These are phyloP conservation scores for Charina bottae DNA, from an alignment of 2,113 vertebrate genomes.

Conservation along the genomic window DNA sequence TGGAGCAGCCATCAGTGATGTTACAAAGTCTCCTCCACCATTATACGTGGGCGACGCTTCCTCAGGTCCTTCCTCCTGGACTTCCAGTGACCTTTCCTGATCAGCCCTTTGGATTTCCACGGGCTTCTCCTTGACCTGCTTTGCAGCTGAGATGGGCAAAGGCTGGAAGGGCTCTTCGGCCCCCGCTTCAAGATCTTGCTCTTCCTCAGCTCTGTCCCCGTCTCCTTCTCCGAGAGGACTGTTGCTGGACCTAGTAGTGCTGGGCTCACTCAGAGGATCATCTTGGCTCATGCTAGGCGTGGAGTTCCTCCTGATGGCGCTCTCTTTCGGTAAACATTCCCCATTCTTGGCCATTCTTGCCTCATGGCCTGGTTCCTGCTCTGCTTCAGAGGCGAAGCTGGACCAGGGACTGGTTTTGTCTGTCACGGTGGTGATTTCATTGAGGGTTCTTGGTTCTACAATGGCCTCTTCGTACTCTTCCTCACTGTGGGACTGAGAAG, in stretches of 20 bases:
- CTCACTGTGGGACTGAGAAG: constrained; percentile 62
- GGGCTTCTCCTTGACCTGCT: accelerated
- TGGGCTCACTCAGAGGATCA: background rate
- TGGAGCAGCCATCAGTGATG: accelerated
- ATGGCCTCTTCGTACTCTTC: constrained; percentile 90
- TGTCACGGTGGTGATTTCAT: constrained; percentile 86
- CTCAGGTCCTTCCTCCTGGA: accelerated
- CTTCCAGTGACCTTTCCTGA: background rate
- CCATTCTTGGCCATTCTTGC: background rate
- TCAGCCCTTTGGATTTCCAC: background rate
- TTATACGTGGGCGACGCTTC: background rate
- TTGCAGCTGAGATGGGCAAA: accelerated
- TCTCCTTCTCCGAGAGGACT: accelerated
- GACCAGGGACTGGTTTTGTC: constrained; percentile 95
- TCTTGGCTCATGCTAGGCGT: constrained; percentile 37
- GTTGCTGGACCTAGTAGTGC: accelerated
- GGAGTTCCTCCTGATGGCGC: constrained; percentile 19
- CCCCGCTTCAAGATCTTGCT: accelerated
- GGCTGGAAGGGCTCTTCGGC: background rate
- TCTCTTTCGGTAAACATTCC: constrained; percentile 13
- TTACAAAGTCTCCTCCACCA: accelerated
- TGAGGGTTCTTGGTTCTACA: constrained; percentile 84
- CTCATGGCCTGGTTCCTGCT: constrained; percentile 66
- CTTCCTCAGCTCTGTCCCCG: background rate
- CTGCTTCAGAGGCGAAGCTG: constrained; percentile 84